phyloP scores from a whole-genome alignment of 2,888 invertebrate genomes.

The Ochropleura plecta region DNA sequence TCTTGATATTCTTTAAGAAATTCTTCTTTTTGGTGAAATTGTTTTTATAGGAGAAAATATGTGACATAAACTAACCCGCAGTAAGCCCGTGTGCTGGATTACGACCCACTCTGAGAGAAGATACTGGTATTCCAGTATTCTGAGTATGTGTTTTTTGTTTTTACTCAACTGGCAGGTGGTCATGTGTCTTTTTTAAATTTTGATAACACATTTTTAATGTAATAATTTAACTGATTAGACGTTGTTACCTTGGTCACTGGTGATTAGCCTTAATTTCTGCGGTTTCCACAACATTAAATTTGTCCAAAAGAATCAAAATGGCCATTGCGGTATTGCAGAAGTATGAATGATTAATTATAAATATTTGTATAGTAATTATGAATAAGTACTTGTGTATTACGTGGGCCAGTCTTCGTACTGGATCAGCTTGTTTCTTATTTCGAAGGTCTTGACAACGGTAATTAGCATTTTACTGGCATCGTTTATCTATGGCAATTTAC shows the following conservation, averaged over 20 bases:
- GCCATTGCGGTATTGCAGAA: slow-evolving; percentile 51
- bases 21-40: not conserved
- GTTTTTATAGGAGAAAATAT: not conserved
- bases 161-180: too few species aligned
- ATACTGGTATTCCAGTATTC: too few species aligned
- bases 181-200: too few species aligned
- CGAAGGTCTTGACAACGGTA: not conserved
- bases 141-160: too few species aligned
- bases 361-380: slow-evolving; percentile 2
- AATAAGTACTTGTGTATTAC: not conserved
- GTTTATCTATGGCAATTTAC: not conserved
- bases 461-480: not conserved
- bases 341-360: slow-evolving; percentile 3
- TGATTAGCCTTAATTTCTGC: slow-evolving; percentile 78
- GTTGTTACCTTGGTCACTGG: slow-evolving; percentile 69
- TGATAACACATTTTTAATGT: slow-evolving; percentile 59
- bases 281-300: slow-evolving; percentile 75
- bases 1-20: not conserved
- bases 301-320: slow-evolving; percentile 60
- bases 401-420: not conserved
- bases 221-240: slow-evolving; percentile 67
- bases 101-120: too few species aligned
- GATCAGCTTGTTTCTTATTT: not conserved
- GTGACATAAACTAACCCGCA: not conserved
- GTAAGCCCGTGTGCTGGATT: too few species aligned